Base-by-base conservation (phyloP, 2,113 vertebrate genomes). In the mouse (Mus musculus) region DNA sequence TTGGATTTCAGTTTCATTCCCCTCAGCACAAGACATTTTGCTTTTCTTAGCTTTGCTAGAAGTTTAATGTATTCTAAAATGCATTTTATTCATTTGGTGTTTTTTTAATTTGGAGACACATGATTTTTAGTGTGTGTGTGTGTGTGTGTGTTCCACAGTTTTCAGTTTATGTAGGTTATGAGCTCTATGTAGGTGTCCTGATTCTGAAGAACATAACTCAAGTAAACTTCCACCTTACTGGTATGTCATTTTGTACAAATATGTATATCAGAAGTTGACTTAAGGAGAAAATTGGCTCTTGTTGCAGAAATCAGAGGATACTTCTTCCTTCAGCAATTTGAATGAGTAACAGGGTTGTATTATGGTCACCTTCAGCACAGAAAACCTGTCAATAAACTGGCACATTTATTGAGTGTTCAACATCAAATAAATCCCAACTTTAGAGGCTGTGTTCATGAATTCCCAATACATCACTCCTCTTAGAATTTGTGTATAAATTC, bases 351-450 rank as follows among this genome's bases (percentile, higher is more conserved):
- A 81, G 93, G 59, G 42, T 52, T 85, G 36, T 39, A 73, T 76
- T 88, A 65, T 63, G 65, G 71, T 96, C 88, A 94, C 96, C 71
- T 96, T 96, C 90, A 95, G 86, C 95, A 90, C n/a, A 90, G 59
- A 95, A 59, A 85, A 96, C 96, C 95, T 76, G 90, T 97, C 97
- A 97, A 95, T 97, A 94, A 95, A 33, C 85, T 67, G 22, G 61
- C 89, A 96, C 61, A 54, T 54, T 93, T 98, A 97, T 95, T 96
- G 97, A 98, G 88, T 92, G 61, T 76, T 95, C 0, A 52, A 59
- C 87, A 96, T 98, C 87, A 95, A 95, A 96, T 94, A 96, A 96
- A 97, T 97, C 97, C 88, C 36, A 97, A 98, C 93, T 91, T 96
- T 96, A 92, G 85, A 65, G 89, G 54, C 20, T 89, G 61, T 92